Evolutionary conservation across 2,888 invertebrate genomes (phyloP).

Genomic region (Alviniconcha strummeri): DNA sequence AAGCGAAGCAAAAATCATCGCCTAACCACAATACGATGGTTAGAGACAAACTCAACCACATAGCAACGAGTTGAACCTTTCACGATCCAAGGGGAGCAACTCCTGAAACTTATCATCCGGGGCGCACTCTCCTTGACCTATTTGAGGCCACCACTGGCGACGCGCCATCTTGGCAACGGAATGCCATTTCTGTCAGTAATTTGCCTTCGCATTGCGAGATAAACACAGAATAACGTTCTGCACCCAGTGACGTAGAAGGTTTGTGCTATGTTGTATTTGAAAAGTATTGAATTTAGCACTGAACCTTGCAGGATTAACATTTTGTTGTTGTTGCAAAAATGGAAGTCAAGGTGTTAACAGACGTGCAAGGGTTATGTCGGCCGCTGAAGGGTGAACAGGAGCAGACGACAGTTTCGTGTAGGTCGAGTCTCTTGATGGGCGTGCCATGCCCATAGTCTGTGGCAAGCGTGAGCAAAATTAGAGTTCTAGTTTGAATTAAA

Average conservation of each 20-base stretch:
- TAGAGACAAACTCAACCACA: too few species aligned
- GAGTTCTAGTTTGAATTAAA: too few species aligned
- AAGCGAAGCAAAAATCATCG: too few species aligned
- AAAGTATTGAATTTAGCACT: too few species aligned
- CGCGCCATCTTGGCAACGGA: slow-evolving; percentile 28
- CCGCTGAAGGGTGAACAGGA: slow-evolving; percentile 22
- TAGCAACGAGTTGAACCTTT: too few species aligned
- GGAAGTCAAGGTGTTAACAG: slow-evolving; percentile 18
- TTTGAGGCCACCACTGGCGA: slow-evolving; percentile 12
- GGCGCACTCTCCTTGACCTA: slow-evolving; percentile 29
- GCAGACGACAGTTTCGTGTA: slow-evolving; percentile 8
- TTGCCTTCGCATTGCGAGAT: neutral
- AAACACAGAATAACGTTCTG: too few species aligned
- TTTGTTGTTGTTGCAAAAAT: neutral
- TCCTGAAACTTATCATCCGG: neutral
- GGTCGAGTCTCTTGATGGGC: too few species aligned
- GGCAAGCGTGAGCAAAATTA: too few species aligned
- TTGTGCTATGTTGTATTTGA: too few species aligned
- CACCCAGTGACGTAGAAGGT: too few species aligned
- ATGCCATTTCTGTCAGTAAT: slow-evolving; percentile 4
- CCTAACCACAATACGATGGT: too few species aligned
- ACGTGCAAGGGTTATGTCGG: slow-evolving; percentile 23
- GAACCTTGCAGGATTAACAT: neutral
- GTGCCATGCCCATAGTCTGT: too few species aligned
- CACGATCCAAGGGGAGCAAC: slow-evolving; percentile 20